These are phyloP conservation scores for Diphyllodes magnificus DNA, from an alignment of 2,113 vertebrate species.

Conservation along the genomic window DNA sequence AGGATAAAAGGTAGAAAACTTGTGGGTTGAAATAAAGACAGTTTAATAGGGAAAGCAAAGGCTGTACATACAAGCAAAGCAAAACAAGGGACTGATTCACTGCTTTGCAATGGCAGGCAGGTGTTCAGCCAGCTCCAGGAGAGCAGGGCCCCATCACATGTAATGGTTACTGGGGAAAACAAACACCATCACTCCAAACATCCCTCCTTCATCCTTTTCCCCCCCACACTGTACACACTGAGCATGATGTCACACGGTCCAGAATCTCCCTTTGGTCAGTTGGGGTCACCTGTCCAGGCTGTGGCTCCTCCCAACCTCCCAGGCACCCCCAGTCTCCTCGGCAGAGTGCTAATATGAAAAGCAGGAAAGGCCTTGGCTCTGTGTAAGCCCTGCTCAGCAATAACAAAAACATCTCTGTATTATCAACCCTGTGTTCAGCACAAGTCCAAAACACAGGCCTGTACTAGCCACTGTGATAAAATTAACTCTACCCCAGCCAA, in stretches of 20 bases:
- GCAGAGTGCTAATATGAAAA: fast-evolving
- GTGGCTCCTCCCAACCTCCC: neutral
- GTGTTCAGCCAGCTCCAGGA: neutral
- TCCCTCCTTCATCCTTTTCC: neutral
- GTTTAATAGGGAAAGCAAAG: neutral
- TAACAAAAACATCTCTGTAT: neutral
- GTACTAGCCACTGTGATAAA: neutral
- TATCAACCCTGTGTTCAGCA: neutral
- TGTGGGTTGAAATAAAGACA: neutral
- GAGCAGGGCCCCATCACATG: neutral
- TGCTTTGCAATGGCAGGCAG: neutral
- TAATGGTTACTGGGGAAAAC: fast-evolving
- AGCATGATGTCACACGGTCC: too few species aligned
- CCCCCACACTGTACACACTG: fast-evolving
- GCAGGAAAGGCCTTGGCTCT: neutral
- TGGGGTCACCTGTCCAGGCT: neutral
- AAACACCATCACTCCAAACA: fast-evolving
- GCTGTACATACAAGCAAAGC: neutral
- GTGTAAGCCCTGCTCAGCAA: neutral
- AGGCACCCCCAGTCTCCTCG: neutral
- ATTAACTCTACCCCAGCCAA: neutral
- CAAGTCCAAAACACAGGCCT: neutral
- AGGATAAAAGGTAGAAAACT: neutral
- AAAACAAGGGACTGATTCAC: neutral
- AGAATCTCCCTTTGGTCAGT: neutral